A percentile compares a stretch with the other conserved stretches of the same genome.
Evolutionary conservation across 2,797 vertebrate genomes (phyloP).

Genomic region (Urosaurus nigricauda): DNA sequence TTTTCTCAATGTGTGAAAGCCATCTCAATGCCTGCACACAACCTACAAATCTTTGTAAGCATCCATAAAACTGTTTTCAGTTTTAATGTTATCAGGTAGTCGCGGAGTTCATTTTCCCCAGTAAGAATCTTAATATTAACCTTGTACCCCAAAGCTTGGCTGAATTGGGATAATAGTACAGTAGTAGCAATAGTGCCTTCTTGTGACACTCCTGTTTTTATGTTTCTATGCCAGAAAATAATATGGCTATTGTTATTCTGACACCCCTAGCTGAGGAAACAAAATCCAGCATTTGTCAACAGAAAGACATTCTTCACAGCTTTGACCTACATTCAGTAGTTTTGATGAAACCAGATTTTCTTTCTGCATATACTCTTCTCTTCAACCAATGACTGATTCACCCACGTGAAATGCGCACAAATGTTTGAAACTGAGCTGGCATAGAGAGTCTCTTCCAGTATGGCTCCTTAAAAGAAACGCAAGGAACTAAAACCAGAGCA

Average conservation of each 20-base stretch:
- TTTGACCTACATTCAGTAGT: conserved; percentile 87
- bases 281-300: conserved; percentile 61
- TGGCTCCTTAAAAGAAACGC: conserved; percentile 73
- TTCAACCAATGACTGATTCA: conserved; percentile 39
- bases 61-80: neutral
- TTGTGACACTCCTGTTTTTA: conserved; percentile 52
- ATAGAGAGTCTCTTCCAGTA: conserved; percentile 56
- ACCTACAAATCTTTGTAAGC: conserved; percentile 32
- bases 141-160: conserved; percentile 36
- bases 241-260: conserved; percentile 39
- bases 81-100: neutral
- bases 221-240: conserved; percentile 60
- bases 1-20: conserved; percentile 12
- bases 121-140: conserved; percentile 7
- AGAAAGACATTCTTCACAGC: conserved; percentile 82
- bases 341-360: conserved; percentile 66
- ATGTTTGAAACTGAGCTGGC: neutral
- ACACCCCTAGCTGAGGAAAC: conserved; percentile 59
- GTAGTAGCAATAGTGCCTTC: conserved; percentile 48
- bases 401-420: conserved; percentile 37
- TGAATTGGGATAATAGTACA: conserved; percentile 45
- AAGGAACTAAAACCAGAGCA: conserved; percentile 71
- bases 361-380: conserved; percentile 63
- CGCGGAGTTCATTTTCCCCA: neutral
- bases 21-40: conserved; percentile 18